Evolutionary conservation across 2,888 invertebrate species (phyloP).

Genomic region (Chloroclystis v-ata): DNA sequence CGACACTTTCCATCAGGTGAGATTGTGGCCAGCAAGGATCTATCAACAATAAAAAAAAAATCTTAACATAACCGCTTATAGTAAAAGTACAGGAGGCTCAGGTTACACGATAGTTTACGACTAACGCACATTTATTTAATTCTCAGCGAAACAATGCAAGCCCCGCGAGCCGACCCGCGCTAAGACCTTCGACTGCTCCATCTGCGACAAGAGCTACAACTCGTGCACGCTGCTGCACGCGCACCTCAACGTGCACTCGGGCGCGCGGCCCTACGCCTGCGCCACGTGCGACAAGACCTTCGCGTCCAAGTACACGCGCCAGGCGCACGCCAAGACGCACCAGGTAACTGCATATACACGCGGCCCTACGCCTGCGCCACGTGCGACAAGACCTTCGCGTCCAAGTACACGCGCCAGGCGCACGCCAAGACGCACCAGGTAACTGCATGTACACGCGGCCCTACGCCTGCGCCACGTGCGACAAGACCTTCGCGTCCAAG

Average conservation of each 20-base stretch:
- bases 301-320: constrained; percentile 87
- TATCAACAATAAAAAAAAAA: too few relatives aligned
- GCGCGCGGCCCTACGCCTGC: constrained; percentile 82
- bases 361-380: too few relatives aligned
- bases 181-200: constrained; percentile 81
- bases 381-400: too few relatives aligned
- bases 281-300: constrained; percentile 83
- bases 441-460: too few relatives aligned
- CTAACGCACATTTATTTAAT: too few relatives aligned
- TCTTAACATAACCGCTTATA: too few relatives aligned
- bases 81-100: too few relatives aligned
- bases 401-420: constrained; percentile 85
- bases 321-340: constrained; percentile 85
- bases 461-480: neutral
- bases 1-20: too few relatives aligned
- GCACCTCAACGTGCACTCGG: constrained; percentile 84
- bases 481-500: constrained; percentile 73
- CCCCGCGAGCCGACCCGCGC: constrained; percentile 35
- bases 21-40: too few relatives aligned
- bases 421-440: too few relatives aligned
- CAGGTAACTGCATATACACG: neutral
- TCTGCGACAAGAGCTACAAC: constrained; percentile 83
- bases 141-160: constrained; percentile 46
- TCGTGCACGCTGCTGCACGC: constrained; percentile 84
- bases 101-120: too few relatives aligned